Conservation (phyloP, 2,113 vertebrate genomes). For the Illadopsis cleaveri region DNA sequence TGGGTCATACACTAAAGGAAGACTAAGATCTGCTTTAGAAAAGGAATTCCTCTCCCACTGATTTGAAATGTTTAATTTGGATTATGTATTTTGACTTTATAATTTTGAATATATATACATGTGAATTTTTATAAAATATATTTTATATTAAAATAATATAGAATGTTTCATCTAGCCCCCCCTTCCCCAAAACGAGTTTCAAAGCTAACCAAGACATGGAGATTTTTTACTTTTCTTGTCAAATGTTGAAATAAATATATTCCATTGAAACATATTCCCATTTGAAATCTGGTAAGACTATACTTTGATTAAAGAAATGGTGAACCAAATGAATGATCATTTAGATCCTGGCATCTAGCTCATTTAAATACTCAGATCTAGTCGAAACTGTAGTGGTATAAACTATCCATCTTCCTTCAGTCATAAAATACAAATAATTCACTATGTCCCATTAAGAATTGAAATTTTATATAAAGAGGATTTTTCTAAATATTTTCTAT, state of each 20-base stretch:
- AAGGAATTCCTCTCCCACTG: not conserved
- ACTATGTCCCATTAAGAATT: not conserved
- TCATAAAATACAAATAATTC: not conserved
- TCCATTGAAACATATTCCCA: not conserved
- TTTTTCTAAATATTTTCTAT: not conserved
- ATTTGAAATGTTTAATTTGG: not conserved
- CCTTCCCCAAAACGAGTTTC: fast-evolving
- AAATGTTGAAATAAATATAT: not conserved
- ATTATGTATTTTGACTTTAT: not conserved
- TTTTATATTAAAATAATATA: not conserved
- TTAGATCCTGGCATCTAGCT: not conserved
- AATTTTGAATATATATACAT: not conserved
- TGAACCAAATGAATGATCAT: not conserved
- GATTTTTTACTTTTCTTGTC: not conserved
- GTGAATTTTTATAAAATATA: not conserved
- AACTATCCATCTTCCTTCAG: not conserved
- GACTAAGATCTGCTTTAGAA: not conserved
- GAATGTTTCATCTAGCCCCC: not conserved
- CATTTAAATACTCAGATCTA: not conserved
- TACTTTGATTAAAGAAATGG: not conserved
- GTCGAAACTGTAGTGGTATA: not conserved
- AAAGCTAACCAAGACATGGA: not conserved
- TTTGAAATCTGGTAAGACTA: not conserved
- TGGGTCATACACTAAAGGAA: not conserved
- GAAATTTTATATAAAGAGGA: not conserved